Percentiles rank a stretch among this genome's conserved stretches.
Conservation (phyloP, 2,113 vertebrate genomes). For the Martes martes region DNA sequence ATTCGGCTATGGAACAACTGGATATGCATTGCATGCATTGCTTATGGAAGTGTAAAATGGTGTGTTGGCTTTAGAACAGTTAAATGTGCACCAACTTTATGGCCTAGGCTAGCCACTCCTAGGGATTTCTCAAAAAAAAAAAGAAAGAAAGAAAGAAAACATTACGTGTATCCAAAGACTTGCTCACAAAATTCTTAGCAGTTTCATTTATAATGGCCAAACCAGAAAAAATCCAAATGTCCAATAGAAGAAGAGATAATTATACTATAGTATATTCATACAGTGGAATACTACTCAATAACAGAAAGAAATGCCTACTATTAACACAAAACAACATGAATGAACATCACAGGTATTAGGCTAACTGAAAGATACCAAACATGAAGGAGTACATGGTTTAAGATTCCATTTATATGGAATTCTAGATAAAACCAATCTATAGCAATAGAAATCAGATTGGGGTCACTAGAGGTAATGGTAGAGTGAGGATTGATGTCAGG, state of each 20-base stretch:
- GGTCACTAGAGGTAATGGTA: too few species aligned
- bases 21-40: neutral
- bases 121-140: neutral
- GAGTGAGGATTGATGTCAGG: neutral
- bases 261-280: neutral
- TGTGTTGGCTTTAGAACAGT: neutral
- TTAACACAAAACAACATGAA: neutral
- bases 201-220: neutral
- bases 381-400: neutral
- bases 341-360: neutral
- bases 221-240: neutral
- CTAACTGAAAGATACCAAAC: neutral
- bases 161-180: neutral
- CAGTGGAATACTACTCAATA: neutral
- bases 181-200: neutral
- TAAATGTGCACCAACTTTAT: neutral
- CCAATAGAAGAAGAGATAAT: neutral
- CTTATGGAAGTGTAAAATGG: neutral
- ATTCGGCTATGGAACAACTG: neutral
- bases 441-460: neutral
- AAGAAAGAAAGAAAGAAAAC: neutral
- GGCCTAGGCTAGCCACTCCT: neutral
- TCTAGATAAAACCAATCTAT: neutral
- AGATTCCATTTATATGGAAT: neutral
- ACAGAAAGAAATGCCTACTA: neutral